These are phyloP conservation scores for Bufo gargarizans DNA, from an alignment of 2,113 vertebrate genomes.

Conservation along the genomic window DNA sequence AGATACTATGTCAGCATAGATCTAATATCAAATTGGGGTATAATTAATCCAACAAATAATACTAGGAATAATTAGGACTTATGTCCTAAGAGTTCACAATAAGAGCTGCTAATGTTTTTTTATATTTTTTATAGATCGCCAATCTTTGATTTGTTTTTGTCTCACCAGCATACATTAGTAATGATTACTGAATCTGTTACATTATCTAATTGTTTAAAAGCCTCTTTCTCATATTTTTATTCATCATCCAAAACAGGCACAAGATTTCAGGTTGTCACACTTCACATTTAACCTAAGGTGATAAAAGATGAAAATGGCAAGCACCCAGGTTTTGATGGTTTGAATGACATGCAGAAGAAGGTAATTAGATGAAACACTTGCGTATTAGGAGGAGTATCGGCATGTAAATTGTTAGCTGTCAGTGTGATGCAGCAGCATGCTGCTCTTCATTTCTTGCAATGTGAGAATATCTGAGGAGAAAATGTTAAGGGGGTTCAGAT, in stretches of 20 bases:
- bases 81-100: neutral
- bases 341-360: neutral
- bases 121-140: neutral
- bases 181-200: neutral
- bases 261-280: constrained; percentile 12
- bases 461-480: neutral
- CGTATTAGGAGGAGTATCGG: neutral
- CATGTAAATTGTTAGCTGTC: constrained; percentile 6
- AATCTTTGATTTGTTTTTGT: neutral
- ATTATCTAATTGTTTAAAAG: constrained; percentile 6
- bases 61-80: too few species aligned
- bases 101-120: neutral
- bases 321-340: constrained; percentile 1
- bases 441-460: constrained; percentile 21
- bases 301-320: neutral
- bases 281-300: neutral
- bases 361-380: neutral
- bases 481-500: neutral
- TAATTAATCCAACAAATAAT: too few species aligned
- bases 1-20: too few species aligned
- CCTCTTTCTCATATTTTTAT: neutral
- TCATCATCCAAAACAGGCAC: too few species aligned
- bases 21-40: too few species aligned
- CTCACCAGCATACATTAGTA: neutral
- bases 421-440: neutral